Percentiles rank a stretch among this genome's conserved stretches.
Conservation (phyloP, 2,797 vertebrate species). For the Nyctibius grandis region DNA sequence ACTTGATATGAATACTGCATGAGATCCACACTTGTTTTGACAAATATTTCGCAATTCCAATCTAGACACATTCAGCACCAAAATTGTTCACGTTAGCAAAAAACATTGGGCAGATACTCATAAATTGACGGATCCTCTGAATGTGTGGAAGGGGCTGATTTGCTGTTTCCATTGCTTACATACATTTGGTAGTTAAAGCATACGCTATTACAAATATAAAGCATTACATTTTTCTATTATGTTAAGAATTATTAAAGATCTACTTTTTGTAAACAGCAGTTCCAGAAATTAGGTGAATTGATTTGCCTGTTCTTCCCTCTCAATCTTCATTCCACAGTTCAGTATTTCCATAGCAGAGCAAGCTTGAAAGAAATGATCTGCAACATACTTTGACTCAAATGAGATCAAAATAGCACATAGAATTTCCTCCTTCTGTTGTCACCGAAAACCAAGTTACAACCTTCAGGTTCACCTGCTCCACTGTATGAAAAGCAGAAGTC, state of each 20-base stretch:
- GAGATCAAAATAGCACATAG: background rate
- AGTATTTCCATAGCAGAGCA: background rate
- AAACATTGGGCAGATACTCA: background rate
- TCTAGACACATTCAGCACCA: background rate
- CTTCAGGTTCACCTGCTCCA: background rate
- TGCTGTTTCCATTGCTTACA: background rate
- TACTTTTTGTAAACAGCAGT: background rate
- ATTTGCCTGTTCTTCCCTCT: background rate
- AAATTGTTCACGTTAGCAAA: background rate
- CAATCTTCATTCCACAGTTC: background rate
- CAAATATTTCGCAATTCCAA: background rate
- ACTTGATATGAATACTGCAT: background rate
- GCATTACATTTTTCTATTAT: background rate
- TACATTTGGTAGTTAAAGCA: background rate
- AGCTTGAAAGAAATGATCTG: background rate
- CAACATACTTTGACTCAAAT: background rate
- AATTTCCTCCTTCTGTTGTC: background rate
- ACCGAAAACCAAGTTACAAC: background rate
- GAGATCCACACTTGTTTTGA: background rate
- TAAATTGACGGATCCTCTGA: background rate
- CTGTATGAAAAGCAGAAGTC: background rate
- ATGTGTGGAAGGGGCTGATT: background rate
- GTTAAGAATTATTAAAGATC: background rate
- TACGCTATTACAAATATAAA: background rate
- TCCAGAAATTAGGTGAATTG: background rate